Evolutionary conservation across 2,797 vertebrate species (phyloP).

Genomic region (Heteromormyrus szaboi): DNA sequence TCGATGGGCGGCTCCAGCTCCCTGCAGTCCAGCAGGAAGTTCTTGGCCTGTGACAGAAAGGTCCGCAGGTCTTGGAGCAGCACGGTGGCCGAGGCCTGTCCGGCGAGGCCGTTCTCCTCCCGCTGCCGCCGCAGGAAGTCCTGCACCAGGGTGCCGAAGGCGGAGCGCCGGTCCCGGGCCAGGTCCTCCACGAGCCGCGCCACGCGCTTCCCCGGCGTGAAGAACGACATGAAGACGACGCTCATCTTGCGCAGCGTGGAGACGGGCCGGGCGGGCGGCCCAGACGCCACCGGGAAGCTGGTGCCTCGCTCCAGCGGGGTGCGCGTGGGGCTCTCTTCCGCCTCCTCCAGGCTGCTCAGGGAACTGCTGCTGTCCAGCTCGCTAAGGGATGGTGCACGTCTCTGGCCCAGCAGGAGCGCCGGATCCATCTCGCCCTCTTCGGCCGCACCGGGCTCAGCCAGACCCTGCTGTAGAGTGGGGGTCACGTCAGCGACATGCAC

Average conservation of each 20-base stretch:
- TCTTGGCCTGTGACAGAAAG: constrained; percentile 53
- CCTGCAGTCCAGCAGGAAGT: constrained; percentile 39
- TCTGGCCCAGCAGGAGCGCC: constrained; percentile 47
- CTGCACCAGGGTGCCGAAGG: constrained; percentile 57
- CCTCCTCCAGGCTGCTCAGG: constrained; percentile 60
- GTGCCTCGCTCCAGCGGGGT: constrained; percentile 32
- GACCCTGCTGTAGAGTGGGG: neutral
- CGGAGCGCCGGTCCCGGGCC: constrained; percentile 45
- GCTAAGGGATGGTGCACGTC: constrained; percentile 49
- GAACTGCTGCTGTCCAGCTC: constrained; percentile 65
- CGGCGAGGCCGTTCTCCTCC: constrained; percentile 24
- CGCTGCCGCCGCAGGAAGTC: constrained; percentile 52
- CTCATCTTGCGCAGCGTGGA: constrained; percentile 61
- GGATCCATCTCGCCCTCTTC: constrained; percentile 26
- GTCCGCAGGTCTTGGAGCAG: constrained; percentile 49
- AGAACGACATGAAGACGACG: constrained; percentile 56
- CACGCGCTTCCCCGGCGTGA: constrained; percentile 57
- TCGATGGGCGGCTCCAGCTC: constrained; percentile 54
- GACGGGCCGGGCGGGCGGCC: constrained; percentile 29
- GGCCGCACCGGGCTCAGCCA: constrained; percentile 18
- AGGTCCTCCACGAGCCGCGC: constrained; percentile 44
- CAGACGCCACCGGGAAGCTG: constrained; percentile 29
- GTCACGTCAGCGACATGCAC: neutral
- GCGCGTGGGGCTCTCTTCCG: constrained; percentile 38
- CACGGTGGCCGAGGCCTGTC: constrained; percentile 26